Conservation (phyloP, 2,888 invertebrate genomes). For the Drosophila neutralis region DNA sequence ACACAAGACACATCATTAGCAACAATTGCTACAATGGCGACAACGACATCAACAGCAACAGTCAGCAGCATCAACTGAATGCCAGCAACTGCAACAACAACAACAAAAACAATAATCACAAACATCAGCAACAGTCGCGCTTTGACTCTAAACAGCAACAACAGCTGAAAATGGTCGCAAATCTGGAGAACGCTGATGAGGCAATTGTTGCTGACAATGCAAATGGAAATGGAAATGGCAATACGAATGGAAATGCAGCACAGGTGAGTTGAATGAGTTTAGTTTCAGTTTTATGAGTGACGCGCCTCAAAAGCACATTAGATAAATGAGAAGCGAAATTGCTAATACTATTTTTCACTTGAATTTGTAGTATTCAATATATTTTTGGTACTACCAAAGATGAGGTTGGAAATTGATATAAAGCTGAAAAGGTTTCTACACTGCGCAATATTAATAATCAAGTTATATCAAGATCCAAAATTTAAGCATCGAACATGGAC, state of each 20-base stretch:
- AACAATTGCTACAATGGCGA: slow-evolving; percentile 72
- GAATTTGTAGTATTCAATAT: neutral
- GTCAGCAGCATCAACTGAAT: slow-evolving; percentile 44
- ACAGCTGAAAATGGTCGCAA: slow-evolving; percentile 35
- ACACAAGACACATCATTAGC: slow-evolving; percentile 69
- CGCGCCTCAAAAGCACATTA: neutral
- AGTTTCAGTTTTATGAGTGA: neutral
- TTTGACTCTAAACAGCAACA: slow-evolving; percentile 54
- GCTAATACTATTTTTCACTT: neutral
- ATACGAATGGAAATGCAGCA: slow-evolving; percentile 71
- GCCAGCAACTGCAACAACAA: slow-evolving; percentile 45
- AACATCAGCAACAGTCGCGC: slow-evolving; percentile 52
- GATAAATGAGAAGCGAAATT: neutral
- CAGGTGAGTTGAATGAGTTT: slow-evolving; percentile 66
- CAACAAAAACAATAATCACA: slow-evolving; percentile 56
- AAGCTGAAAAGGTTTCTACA: neutral
- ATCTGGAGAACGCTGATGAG: slow-evolving; percentile 55
- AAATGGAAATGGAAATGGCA: slow-evolving; percentile 67
- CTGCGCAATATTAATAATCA: too few species aligned
- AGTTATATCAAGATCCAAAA: too few species aligned
- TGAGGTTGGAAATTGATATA: neutral
- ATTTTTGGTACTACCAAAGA: neutral
- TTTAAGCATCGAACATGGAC: too few species aligned
- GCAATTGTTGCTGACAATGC: slow-evolving; percentile 65
- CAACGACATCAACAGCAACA: slow-evolving; percentile 51